Evolutionary conservation across 2,888 invertebrate species (phyloP).

Genomic region (Rambutsinella grinnellia): DNA sequence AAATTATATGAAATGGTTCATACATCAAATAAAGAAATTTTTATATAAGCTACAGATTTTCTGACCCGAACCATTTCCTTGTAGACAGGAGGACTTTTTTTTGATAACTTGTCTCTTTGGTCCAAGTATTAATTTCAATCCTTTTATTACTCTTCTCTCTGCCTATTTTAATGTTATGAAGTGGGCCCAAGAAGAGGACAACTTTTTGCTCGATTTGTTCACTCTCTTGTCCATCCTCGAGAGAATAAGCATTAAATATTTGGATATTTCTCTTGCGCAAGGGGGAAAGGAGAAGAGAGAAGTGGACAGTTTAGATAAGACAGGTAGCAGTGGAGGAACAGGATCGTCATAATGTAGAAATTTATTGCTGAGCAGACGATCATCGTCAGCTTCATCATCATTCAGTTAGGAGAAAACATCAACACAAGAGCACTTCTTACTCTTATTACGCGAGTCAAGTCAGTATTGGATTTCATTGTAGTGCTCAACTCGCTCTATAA

Average conservation of each 20-base stretch:
- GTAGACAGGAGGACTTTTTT: too few species aligned
- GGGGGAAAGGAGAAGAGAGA: too few species aligned
- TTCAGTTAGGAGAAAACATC: too few species aligned
- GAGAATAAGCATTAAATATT: neutral
- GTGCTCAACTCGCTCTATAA: constrained; percentile 13
- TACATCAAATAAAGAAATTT: too few species aligned
- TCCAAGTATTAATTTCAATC: neutral
- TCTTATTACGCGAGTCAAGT: constrained; percentile 12
- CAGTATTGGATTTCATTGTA: constrained; percentile 43
- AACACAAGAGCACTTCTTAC: too few species aligned
- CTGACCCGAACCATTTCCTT: too few species aligned
- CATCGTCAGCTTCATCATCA: constrained; percentile 30
- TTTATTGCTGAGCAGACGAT: constrained; percentile 50
- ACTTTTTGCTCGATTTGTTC: neutral
- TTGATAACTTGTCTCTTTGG: too few species aligned
- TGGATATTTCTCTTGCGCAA: neutral
- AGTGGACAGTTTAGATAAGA: constrained; percentile 20
- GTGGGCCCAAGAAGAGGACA: neutral
- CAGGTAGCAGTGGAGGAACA: constrained; percentile 48
- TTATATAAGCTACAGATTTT: too few species aligned
- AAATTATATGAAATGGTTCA: too few species aligned
- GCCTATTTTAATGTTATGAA: too few species aligned
- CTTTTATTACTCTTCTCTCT: too few species aligned
- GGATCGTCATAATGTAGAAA: constrained; percentile 44
- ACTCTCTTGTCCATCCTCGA: neutral